Conservation (phyloP, 2,113 vertebrate genomes). For the Rhinolophus ferrumequinum region DNA sequence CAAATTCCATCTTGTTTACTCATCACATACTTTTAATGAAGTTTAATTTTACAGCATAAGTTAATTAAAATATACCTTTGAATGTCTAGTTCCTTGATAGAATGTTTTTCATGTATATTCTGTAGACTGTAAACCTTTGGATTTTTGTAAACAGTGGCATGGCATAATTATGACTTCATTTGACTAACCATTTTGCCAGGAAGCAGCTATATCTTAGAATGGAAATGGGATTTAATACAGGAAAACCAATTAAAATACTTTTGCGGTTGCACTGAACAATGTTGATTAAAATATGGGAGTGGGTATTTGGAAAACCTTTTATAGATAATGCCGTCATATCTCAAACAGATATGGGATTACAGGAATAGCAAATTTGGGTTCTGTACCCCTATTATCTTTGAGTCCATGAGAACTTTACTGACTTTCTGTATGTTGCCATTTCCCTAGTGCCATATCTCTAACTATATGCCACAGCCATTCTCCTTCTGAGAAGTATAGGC, state of each 20-base stretch:
- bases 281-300: neutral
- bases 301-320: neutral
- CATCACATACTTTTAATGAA: neutral
- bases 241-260: neutral
- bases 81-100: neutral
- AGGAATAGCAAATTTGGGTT: neutral
- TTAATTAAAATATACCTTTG: neutral
- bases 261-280: neutral
- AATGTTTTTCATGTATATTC: neutral
- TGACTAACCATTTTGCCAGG: neutral
- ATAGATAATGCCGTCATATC: neutral
- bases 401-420: neutral
- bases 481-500: neutral
- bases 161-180: neutral
- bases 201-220: neutral
- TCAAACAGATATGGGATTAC: neutral
- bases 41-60: neutral
- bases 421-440: neutral
- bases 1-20: neutral
- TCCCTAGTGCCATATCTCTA: neutral
- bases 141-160: neutral
- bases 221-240: neutral
- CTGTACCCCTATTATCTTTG: neutral
- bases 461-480: neutral
- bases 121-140: neutral